phyloP scores from a whole-genome alignment of 1,140 invertebrate genomes.

The Achroia grisella region DNA sequence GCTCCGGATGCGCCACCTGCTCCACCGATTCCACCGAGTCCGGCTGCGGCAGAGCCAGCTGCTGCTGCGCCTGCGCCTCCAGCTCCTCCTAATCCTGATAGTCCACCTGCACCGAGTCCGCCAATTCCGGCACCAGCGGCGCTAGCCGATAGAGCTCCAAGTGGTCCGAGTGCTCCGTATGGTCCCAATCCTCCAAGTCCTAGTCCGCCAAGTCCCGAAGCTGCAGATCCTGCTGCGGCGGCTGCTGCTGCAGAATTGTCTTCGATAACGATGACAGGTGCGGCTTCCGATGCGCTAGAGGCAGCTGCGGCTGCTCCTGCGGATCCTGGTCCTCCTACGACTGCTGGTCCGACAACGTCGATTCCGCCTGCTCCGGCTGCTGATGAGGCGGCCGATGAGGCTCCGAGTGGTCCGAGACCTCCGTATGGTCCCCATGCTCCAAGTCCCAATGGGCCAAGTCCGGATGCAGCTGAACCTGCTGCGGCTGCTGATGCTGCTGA shows the following conservation, averaged over 20 bases:
- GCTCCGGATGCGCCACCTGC: no score
- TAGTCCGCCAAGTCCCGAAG: background rate
- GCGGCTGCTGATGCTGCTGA: background rate
- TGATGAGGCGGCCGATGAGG: background rate
- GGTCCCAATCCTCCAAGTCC: no score
- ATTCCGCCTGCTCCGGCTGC: background rate
- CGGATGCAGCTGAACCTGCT: background rate
- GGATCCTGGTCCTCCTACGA: background rate
- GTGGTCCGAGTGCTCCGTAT: no score
- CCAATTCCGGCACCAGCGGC: background rate
- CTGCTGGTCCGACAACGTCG: background rate
- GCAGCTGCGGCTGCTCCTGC: background rate
- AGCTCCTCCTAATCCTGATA: no score
- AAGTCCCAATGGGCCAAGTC: background rate
- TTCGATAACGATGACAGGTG: no score
- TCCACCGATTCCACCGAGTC: background rate
- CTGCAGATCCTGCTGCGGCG: background rate
- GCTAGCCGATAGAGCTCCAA: background rate
- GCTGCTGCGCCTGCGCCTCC: no score
- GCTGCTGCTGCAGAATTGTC: background rate
- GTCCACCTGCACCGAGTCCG: no score
- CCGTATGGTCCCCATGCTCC: background rate
- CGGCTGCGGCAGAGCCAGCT: background rate
- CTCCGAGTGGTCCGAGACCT: slow-evolving; percentile 2
- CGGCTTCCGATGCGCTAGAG: background rate